Conservation (phyloP, 2,888 invertebrate species). For the Agrotis puta region DNA sequence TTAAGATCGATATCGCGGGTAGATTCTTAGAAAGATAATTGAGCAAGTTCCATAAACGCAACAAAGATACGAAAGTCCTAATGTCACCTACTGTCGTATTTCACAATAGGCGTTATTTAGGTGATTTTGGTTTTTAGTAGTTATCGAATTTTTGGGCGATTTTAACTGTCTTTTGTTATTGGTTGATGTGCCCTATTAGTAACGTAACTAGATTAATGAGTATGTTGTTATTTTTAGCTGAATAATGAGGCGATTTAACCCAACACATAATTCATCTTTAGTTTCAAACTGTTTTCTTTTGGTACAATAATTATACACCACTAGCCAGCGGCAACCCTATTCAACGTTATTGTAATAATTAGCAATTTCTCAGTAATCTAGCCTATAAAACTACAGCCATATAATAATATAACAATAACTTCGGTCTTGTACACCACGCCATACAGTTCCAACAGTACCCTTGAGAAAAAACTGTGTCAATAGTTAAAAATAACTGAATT, state of each 20-base stretch:
- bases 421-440: background rate
- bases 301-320: background rate
- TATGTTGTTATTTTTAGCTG: background rate
- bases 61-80: conserved; percentile 4
- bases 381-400: background rate
- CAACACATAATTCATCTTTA: background rate
- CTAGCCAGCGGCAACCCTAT: background rate
- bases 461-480: conserved; percentile 12
- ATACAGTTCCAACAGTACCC: background rate
- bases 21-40: conserved; percentile 41
- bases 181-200: too few relatives aligned
- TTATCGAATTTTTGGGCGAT: too few relatives aligned
- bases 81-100: conserved; percentile 1
- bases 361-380: background rate
- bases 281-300: background rate
- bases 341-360: background rate
- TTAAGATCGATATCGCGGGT: conserved; percentile 40
- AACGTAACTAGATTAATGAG: background rate
- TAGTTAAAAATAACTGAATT: background rate
- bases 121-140: too few relatives aligned
- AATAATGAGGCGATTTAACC: background rate
- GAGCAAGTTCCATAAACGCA: background rate
- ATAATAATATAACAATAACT: too few relatives aligned
- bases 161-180: too few relatives aligned
- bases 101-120: background rate